Base-by-base conservation (phyloP, 2,113 vertebrate species). In the Rana temporaria region DNA sequence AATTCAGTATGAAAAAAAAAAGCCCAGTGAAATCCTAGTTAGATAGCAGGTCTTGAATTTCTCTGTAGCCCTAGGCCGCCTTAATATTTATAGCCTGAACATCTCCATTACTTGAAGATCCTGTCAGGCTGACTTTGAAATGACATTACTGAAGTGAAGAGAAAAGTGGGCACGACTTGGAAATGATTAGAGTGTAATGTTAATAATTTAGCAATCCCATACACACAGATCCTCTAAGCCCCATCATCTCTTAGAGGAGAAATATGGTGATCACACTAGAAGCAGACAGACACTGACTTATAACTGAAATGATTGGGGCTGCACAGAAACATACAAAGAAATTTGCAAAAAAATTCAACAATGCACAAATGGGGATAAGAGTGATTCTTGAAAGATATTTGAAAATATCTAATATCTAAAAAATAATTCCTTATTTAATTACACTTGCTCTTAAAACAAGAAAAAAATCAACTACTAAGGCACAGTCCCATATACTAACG, bases 31-130 rank as follows among this genome's bases (percentile, higher is more conserved):
- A 82, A 81, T 72, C 57, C 70, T 64, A 63, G 70, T 82, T 74
- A 82, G 80, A 75, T 82, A 67, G 60, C 53, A 59, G 55, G 52
- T 76, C 71, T 83, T 59, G 63, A 83, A 76, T 83, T 76, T 76
- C 81, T 76, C 34, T 67, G 52, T 82, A 82, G 80, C 80, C 80
- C 70, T 66, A 55, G 80, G 80, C 81, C 65, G 63, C 71, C 81
- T 83, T 83, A 83, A 83, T 83, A 83, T 83, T 83, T 83, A 83
- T 83, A 76, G 71, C 72, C 34, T 83, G 81, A 83, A 83, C 81
- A 83, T 83, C 71, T 83, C 81, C 55, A 82, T 82, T 83, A 83
- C 81, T 83, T 76, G 81, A 63, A 48, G 81, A 76, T 75, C 62
- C 72, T 76, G 81, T 76, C 72, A 83, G 81, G 55, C 81, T 83